Evolutionary conservation across 2,113 vertebrate species (phyloP), one percentile per base, ranked within the genome.

Genomic region (Morone chrysops): DNA sequence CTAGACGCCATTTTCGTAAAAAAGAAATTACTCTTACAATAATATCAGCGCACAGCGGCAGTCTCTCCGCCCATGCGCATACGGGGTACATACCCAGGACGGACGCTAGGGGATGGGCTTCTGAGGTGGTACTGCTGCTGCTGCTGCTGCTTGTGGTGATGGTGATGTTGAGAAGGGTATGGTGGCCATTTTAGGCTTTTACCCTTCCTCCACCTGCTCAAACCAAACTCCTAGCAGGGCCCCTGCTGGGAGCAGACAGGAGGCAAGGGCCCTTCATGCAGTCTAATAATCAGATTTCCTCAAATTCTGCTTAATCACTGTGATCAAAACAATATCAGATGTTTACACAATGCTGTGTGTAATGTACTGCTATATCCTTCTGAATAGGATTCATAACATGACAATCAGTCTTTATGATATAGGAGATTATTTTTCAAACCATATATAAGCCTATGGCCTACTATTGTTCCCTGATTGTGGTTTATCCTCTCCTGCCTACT

Each of bases 1-100:
- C 95, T 95, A 92, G 96, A 95, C 96, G 97, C 97, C 97, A 97
- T 97, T 96, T 96, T 96, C 94, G 87, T 90, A 92, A 85, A 94
- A 89, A 93, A 93, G 94, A 95, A 94, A 93, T 95, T 92, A 94
- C 88, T 87, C 90, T 80, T 82, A 93, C 91, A 92, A 94, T 94
- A 95, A 95, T 95, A 95, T 95, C 72, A 93, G 93, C 89, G 92
- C 92, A 95, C 91, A 94, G 93, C 90, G 91, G 93, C 92, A 94
- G 94, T 90, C 83, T 89, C 95, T 94, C 93, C 94, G 94, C 96
- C 93, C 96, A 88, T 95, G 94, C 95, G 94, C 94, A 92, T 67
- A 57, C 70, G 66, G 80, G 61, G 53, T 54, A 48, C 84, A 78
- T 67, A 83, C 85, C 82, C 78, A 66, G 82, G 91, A 85, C 70